Conservation (phyloP, 2,113 vertebrate genomes). For the Labeo catla region DNA sequence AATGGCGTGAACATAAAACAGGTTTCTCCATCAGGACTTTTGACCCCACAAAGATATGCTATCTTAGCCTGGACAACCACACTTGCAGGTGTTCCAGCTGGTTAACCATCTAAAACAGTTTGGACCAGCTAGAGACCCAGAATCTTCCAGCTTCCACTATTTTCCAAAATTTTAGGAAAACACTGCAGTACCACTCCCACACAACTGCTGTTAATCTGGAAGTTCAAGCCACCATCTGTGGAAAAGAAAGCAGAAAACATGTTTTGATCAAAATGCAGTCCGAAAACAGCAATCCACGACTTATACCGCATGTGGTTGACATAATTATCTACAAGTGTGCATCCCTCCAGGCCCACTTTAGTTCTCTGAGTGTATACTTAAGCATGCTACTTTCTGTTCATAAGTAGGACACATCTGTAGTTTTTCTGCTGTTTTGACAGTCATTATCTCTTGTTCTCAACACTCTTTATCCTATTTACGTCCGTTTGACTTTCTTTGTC, state of each 20-base stretch:
- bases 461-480: background rate
- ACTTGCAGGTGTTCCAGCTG: background rate
- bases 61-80: background rate
- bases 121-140: background rate
- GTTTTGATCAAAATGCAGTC: conserved; percentile 26
- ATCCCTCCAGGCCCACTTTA: conserved; percentile 21
- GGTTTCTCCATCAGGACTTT: background rate
- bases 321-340: conserved; percentile 28
- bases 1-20: background rate
- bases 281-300: conserved; percentile 11
- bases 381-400: background rate
- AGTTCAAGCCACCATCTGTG: background rate
- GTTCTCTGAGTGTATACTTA: conserved; percentile 5
- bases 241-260: background rate
- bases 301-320: background rate
- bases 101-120: background rate
- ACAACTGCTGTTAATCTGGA: conserved; percentile 34
- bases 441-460: conserved; percentile 11
- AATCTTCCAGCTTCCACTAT: background rate
- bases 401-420: conserved; percentile 40
- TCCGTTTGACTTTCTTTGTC: conserved; percentile 17
- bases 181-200: background rate
- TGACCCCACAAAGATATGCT: background rate
- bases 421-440: conserved; percentile 5
- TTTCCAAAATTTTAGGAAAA: background rate